Evolutionary conservation across 1,140 invertebrate species (phyloP).

Genomic region (Trypoxylus dichotomus): DNA sequence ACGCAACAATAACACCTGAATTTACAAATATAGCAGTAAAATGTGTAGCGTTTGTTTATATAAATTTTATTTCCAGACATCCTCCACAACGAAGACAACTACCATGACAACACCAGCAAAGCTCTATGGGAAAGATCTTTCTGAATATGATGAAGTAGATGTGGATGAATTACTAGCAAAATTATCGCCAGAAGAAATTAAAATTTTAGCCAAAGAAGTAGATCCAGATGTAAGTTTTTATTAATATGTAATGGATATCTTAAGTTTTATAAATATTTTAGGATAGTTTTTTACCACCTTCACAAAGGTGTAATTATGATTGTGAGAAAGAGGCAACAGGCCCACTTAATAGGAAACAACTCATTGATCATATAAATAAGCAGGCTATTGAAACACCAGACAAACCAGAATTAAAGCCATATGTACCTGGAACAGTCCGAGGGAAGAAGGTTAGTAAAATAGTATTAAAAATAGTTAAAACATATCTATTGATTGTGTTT

Average conservation of each 20-base stretch:
- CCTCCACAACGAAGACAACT: slow-evolving; percentile 81
- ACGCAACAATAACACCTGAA: not conserved
- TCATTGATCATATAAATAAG: slow-evolving; percentile 97
- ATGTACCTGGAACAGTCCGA: slow-evolving; percentile 82
- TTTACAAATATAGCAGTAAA: not conserved
- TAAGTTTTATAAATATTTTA: slow-evolving; percentile 55
- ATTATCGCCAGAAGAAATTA: slow-evolving; percentile 93
- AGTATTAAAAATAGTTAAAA: not conserved
- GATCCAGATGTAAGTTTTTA: slow-evolving; percentile 93
- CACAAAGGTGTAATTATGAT: slow-evolving; percentile 93
- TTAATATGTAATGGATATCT: not conserved
- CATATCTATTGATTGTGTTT: not conserved
- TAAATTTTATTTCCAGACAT: slow-evolving; percentile 65
- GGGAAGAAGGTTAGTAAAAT: slow-evolving; percentile 78
- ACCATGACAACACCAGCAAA: slow-evolving; percentile 87
- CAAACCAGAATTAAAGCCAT: slow-evolving; percentile 94
- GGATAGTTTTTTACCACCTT: slow-evolving; percentile 96
- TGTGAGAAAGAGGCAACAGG: slow-evolving; percentile 95
- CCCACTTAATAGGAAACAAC: slow-evolving; percentile 91
- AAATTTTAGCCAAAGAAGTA: slow-evolving; percentile 96
- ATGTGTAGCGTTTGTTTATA: not conserved
- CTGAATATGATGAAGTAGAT: slow-evolving; percentile 93
- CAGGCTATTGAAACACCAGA: slow-evolving; percentile 97
- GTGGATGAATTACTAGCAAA: slow-evolving; percentile 95
- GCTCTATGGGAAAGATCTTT: slow-evolving; percentile 90